phyloP scores from a whole-genome alignment of 2,113 vertebrate genomes.

The Cisticola juncidis region DNA sequence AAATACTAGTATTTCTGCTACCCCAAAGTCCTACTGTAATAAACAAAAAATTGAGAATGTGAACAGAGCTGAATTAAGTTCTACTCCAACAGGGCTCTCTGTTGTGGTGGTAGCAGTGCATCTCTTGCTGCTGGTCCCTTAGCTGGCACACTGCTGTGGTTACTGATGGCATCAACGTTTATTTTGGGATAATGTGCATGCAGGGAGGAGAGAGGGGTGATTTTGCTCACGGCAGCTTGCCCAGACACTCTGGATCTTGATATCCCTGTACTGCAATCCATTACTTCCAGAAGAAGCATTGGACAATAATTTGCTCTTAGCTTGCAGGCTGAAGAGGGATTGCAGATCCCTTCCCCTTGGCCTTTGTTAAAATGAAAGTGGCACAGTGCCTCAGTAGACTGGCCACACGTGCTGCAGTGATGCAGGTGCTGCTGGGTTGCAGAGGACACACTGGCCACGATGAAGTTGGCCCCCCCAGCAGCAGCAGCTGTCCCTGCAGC shows the following conservation, averaged over 20 bases:
- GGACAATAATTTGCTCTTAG: neutral
- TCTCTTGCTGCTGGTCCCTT: neutral
- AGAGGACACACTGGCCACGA: neutral
- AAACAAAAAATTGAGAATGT: neutral
- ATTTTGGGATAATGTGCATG: neutral
- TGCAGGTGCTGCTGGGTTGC: neutral
- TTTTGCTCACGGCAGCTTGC: neutral
- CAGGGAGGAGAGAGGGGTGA: neutral
- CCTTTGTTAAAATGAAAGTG: neutral
- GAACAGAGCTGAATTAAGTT: neutral
- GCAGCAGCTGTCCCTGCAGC: neutral
- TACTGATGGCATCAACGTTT: neutral
- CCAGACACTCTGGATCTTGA: neutral
- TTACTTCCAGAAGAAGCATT: neutral
- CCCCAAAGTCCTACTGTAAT: neutral
- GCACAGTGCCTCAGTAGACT: neutral
- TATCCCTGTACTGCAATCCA: neutral
- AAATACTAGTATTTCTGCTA: neutral
- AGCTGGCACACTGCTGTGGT: neutral
- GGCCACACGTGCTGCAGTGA: neutral
- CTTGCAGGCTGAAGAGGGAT: neutral
- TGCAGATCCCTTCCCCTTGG: neutral
- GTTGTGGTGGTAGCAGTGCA: neutral
- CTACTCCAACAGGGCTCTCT: neutral
- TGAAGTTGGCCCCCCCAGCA: neutral